These are phyloP conservation scores for Antheraea mylitta DNA, from an alignment of 1,140 invertebrate genomes.

Conservation along the genomic window DNA sequence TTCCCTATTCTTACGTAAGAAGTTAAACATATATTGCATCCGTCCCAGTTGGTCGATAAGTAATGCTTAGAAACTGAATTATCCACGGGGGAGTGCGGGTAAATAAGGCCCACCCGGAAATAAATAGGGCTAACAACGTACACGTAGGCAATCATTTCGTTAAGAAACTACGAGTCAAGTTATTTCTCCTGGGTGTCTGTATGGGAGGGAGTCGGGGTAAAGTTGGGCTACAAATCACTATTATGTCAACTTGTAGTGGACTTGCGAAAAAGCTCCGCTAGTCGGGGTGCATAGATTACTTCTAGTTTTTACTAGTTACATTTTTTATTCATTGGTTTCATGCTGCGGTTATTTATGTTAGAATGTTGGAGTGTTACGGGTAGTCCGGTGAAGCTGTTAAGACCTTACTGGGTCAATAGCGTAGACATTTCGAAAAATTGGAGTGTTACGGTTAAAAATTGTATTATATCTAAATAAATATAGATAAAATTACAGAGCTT, in stretches of 20 bases:
- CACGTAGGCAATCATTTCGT: constrained; percentile 71
- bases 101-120: constrained; percentile 63
- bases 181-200: constrained; percentile 63
- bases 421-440: no score
- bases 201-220: constrained; percentile 31
- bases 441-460: no score
- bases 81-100: constrained; percentile 56
- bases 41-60: constrained; percentile 61
- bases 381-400: no score
- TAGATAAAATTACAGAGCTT: no score
- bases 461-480: no score
- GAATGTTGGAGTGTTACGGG: no score
- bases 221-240: constrained; percentile 51
- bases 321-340: neutral
- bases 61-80: constrained; percentile 70
- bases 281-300: neutral
- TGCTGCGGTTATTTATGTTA: neutral
- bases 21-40: constrained; percentile 49
- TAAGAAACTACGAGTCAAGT: constrained; percentile 62
- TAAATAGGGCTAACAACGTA: constrained; percentile 65
- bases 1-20: neutral
- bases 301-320: neutral
- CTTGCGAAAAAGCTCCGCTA: constrained; percentile 6
- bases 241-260: constrained; percentile 46
- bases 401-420: no score